These are phyloP conservation scores for Pocillopora verrucosa DNA, from an alignment of 64 coral and sea anemone species.

Conservation along the genomic window DNA sequence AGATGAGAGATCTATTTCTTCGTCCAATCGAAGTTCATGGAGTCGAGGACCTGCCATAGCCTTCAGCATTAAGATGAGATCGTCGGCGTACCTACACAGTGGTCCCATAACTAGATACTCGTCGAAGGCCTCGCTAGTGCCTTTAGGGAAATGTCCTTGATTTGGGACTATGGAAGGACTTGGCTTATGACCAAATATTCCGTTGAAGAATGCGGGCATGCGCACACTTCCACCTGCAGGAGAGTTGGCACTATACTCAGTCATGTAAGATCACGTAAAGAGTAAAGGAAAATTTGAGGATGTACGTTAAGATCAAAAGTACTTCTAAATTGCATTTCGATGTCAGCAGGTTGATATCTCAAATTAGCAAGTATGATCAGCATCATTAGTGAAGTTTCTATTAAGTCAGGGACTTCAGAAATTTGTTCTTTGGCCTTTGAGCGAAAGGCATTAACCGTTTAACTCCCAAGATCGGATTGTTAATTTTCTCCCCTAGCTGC, in stretches of 20 bases:
- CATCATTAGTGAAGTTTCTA: too few species aligned
- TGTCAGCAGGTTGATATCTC: too few species aligned
- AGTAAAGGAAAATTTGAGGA: too few species aligned
- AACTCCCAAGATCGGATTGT: too few species aligned
- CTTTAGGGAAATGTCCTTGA: constrained; percentile 72
- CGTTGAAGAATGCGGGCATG: constrained; percentile 92
- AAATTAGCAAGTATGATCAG: too few species aligned
- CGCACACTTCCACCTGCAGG: constrained; percentile 81
- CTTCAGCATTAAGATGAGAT: constrained; percentile 66
- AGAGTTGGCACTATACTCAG: neutral
- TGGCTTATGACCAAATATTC: constrained; percentile 90
- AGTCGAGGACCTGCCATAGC: constrained; percentile 70
- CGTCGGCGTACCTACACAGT: constrained; percentile 77
- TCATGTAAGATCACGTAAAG: neutral
- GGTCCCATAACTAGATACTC: constrained; percentile 91
- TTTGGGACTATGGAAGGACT: constrained; percentile 74
- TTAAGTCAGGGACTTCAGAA: too few species aligned
- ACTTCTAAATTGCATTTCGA: too few species aligned
- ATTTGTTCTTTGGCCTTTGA: too few species aligned
- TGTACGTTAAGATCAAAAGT: too few species aligned
- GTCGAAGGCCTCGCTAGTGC: constrained; percentile 54
- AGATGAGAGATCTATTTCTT: constrained; percentile 76
- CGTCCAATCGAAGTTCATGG: constrained; percentile 54
- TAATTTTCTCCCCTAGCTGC: too few species aligned
- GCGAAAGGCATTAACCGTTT: too few species aligned